Base-by-base conservation (phyloP, 2,888 invertebrate genomes). In the Bibio marci region DNA sequence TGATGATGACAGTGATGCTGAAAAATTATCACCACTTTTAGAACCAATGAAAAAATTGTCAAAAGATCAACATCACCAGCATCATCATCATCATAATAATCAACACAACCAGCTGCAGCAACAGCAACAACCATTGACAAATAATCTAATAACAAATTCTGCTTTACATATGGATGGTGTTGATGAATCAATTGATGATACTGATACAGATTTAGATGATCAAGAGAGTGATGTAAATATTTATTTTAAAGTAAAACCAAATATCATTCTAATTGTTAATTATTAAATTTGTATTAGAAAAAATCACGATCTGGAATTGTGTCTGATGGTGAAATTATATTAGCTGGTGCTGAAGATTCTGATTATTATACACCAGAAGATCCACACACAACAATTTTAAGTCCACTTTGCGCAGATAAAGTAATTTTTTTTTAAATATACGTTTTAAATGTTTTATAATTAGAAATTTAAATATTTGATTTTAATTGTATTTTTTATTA, bases 1-100 rank as follows among this genome's bases (percentile, higher is more conserved):
- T 33, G 82, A 79, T 51, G 80, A 80, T 47, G 83, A 85, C 54
- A 85, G 85, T 54, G 85, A 86, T 57, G 77, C 78, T 36, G 86
- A 86, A 60, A 76, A 85, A 48, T 59, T 83, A 39, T 85, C 85
- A 14, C 86, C 86, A 14, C 60, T 86, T 26, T 64, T 86, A 0
- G 40, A 41, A 55, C 55, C 32, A 35, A 12, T 30, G 35, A 34
- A 35, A 35, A 38, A 18, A 35, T 19, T 4, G 27, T 13, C 10
- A 32, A 34, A n/a, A n/a, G 22, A 13, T 10, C 30, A 18, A 28
- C 28, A 12, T 12, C 3, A 28, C 3, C 3, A 12, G 4, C 3
- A 28, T 3, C 3, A 12, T 28, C 28, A 28, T 10, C 18, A 7
- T 27, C 37, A 32, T 42, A 39, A 13, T 10, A 28, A 18, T 7